Evolutionary conservation across 2,888 invertebrate species (phyloP), one percentile per base, ranked within the genome.

Genomic region (Rosalia funebris): DNA sequence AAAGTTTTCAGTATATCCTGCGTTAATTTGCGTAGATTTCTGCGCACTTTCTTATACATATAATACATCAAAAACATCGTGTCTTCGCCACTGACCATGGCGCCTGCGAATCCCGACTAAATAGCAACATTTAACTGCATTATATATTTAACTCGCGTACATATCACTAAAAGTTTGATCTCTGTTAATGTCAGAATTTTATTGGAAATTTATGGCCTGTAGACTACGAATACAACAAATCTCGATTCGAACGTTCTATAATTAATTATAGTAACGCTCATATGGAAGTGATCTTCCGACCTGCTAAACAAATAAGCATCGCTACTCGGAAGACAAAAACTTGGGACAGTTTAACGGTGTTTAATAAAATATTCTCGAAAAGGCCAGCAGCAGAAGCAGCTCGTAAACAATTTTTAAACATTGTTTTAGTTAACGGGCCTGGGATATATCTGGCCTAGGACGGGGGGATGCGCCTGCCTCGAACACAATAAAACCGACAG

Each of bases 131-230:
- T 48, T 37, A 39, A 50, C 17, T 50, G 50, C 39, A 39, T 36
- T 50, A 25, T 39, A 50, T 50, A 39, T 41, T 50, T 50, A 50
- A 50, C 36, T 50, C 25, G 3, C 25, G 25, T 50, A 50, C 50
- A 50, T 50, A 50, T 50, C 50, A 50, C 39, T 39, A 50, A 46
- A 50, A 50, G 25, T 39, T 39, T 25, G 50, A 50, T 50, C 37
- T 50, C 39, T 25, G 50, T 50, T 50, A 50, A 50, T 50, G 50
- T 39, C 50, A 15, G 20, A 36, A 39, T 50, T 50, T 50, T 50
- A 50, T 50, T 50, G 50, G 37, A 50, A 39, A 50, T 50, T 50
- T 50, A 50, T 41, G 25, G 41, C 25, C 41, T 25, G 50, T 50
- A 50, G 50, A 25, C 37, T 39, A 31, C 31, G 25, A 14, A 14